Base-by-base conservation (phyloP, 2,113 vertebrate genomes). In the Onychostoma macrolepis region DNA sequence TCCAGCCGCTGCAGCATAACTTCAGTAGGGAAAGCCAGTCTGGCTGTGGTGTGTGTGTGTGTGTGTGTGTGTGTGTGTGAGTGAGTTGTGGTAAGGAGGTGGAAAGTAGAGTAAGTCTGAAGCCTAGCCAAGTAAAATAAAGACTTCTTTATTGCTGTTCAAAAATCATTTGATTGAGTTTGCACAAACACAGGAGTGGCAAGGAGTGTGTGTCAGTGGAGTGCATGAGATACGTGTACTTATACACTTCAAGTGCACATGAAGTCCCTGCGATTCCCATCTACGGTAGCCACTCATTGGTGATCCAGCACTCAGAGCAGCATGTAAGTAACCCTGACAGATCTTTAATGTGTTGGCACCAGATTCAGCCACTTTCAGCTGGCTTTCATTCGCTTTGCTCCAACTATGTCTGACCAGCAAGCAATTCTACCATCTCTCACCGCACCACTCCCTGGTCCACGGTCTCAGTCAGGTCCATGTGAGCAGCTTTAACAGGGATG, bases 91-190 rank as follows among this genome's bases (percentile, higher is more conserved):
- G 85, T 75, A 87, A 78, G 28, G 86, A 56, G 50, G 87, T 83
- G 80, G 80, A 83, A 83, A 83, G 43, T 71, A 48, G 41, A 69
- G 67, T 33, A 2, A 82, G 71, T 13, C 63, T 85, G 83, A 83
- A 67, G 85, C 90, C 91, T 58, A 92, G 97, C 97, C 97, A 98
- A 99, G 95, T 93, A 97, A 97, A 98, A 99, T 96, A 98, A 95
- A 96, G 95, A 93, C 92, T 92, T 90, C 95, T 96, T 96, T 96
- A 97, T 96, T 98, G 96, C 97, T 96, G 97, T 97, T 98, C 96
- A 96, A 94, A 97, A 97, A 96, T 97, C 95, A 97, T 97, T 97
- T 97, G 96, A 98, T 97, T 97, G 96, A 95, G 95, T 96, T 96
- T 95, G 95, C 95, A 95, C 95, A 96, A 95, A 96, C 77, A 96